Conservation (phyloP, 2,113 vertebrate species). For the Cephalopholis sonnerati region DNA sequence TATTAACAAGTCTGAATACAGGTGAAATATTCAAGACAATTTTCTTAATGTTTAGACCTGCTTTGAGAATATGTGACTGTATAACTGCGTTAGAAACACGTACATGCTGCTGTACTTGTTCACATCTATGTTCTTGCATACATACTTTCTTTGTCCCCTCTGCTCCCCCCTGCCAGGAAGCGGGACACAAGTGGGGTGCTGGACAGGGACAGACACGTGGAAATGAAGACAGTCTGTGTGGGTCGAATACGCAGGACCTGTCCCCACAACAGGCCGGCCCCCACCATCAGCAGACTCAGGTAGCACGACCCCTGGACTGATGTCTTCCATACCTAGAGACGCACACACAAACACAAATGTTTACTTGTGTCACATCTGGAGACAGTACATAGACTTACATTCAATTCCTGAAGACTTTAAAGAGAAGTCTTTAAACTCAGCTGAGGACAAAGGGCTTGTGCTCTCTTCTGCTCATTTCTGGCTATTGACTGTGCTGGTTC, state of each 20-base stretch:
- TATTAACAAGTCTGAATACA: background rate
- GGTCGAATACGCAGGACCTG: conserved; percentile 91
- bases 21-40: background rate
- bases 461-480: too few relatives aligned
- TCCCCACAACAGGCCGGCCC: conserved; percentile 93
- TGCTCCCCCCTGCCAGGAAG: conserved; percentile 91
- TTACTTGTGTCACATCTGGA: too few relatives aligned
- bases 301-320: conserved; percentile 94
- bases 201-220: conserved; percentile 95
- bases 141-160: conserved; percentile 93
- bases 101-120: background rate
- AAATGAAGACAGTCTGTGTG: conserved; percentile 95
- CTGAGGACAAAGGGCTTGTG: too few relatives aligned
- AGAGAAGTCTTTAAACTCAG: too few relatives aligned
- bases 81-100: too few relatives aligned
- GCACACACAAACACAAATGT: background rate
- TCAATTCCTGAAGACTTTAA: too few relatives aligned
- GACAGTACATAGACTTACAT: too few relatives aligned
- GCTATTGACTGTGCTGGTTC: too few relatives aligned
- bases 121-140: background rate
- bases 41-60: background rate
- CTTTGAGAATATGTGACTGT: background rate
- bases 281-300: conserved; percentile 94
- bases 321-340: conserved; percentile 94
- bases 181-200: conserved; percentile 97